Conservation (phyloP, 2,888 invertebrate genomes). For the Pammene aurita region DNA sequence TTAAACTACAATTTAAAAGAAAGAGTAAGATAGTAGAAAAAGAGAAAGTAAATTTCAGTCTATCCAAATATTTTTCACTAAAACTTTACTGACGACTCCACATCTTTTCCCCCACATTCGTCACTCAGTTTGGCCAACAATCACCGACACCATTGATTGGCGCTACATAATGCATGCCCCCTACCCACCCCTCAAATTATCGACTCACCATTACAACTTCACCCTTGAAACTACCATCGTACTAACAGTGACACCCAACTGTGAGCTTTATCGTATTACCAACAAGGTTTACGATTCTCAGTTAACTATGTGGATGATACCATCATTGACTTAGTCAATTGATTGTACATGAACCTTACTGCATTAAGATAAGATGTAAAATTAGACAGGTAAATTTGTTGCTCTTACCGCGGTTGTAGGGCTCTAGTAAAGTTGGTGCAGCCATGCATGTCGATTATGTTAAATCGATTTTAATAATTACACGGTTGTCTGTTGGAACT, state of each 20-base stretch:
- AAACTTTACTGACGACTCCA: conserved; percentile 51
- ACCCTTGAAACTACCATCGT: conserved; percentile 45
- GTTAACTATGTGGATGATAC: not conserved
- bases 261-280: not conserved
- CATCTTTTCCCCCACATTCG: conserved; percentile 45
- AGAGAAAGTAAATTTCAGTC: no score
- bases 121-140: conserved; percentile 61
- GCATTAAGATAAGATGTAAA: not conserved
- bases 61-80: conserved; percentile 21
- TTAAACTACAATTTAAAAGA: no score
- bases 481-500: conserved; percentile 53
- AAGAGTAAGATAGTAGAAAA: no score
- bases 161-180: conserved; percentile 77
- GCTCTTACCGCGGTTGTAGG: conserved; percentile 14
- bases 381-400: not conserved
- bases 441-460: conserved; percentile 64
- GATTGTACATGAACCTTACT: not conserved
- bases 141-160: conserved; percentile 76
- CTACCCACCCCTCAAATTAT: conserved; percentile 61
- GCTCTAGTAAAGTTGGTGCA: conserved; percentile 52
- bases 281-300: not conserved
- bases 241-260: conserved; percentile 1
- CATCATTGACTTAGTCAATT: not conserved
- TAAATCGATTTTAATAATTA: conserved; percentile 76
- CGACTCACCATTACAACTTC: conserved; percentile 52